A percentile compares a stretch with the other conserved stretches of the same genome.
These are phyloP conservation scores for Microcebus tavaratra DNA, from an alignment of 2,113 vertebrate species.

Conservation along the genomic window DNA sequence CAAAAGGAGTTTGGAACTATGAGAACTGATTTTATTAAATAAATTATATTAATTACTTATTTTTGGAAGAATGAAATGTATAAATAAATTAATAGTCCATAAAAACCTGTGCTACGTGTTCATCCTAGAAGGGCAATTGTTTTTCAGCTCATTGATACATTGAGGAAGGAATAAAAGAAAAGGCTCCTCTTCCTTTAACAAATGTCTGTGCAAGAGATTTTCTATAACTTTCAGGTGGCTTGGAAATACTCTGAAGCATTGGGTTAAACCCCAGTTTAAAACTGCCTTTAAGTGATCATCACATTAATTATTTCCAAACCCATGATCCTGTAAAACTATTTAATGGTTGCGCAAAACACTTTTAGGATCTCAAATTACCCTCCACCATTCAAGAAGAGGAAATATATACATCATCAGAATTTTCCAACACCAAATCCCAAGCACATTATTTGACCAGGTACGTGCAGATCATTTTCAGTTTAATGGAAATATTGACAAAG, in stretches of 20 bases:
- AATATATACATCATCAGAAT: background rate
- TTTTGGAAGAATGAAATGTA: background rate
- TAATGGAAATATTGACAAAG: background rate
- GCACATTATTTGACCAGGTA: background rate
- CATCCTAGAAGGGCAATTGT: background rate
- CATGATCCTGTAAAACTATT: background rate
- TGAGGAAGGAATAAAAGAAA: constrained; percentile 20
- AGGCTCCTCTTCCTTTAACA: background rate
- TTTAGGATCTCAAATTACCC: background rate
- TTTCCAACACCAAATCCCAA: background rate
- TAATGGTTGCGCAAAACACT: background rate
- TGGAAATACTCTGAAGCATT: too few relatives aligned
- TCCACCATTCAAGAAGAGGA: background rate
- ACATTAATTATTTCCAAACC: background rate
- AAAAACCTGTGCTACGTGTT: background rate
- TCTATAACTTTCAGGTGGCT: background rate
- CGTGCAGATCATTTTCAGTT: background rate
- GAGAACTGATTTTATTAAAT: background rate
- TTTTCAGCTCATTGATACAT: background rate
- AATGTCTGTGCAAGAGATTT: background rate
- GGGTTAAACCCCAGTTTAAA: too few relatives aligned
- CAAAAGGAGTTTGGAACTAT: background rate
- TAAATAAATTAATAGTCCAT: background rate
- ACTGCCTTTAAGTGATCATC: too few relatives aligned
- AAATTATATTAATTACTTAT: background rate